These are phyloP conservation scores for Meganola albula DNA, from an alignment of 2,888 invertebrate genomes.

Conservation along the genomic window DNA sequence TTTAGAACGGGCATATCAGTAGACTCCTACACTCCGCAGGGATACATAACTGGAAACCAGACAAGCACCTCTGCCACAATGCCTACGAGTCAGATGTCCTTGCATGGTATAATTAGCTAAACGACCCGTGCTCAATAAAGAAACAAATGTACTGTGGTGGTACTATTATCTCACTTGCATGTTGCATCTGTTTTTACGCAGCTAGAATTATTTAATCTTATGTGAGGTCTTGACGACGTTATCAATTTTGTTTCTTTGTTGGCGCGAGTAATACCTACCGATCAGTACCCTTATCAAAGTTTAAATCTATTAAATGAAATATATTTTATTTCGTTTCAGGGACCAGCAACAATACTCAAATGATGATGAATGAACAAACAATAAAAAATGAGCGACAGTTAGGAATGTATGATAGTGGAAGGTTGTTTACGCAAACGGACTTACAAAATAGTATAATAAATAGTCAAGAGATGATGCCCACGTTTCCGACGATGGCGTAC, in stretches of 20 bases:
- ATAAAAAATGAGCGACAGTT: slow-evolving; percentile 65
- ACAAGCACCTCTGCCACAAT: slow-evolving; percentile 47
- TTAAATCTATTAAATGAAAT: too few relatives aligned
- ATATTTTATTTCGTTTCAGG: slow-evolving; percentile 40
- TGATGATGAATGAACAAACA: slow-evolving; percentile 53
- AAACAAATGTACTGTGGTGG: too few relatives aligned
- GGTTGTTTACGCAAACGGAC: slow-evolving; percentile 55
- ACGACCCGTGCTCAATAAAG: too few relatives aligned
- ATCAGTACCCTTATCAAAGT: too few relatives aligned
- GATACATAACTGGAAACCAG: slow-evolving; percentile 45
- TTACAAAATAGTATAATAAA: slow-evolving; percentile 55
- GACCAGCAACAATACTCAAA: slow-evolving; percentile 63
- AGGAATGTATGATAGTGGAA: slow-evolving; percentile 56
- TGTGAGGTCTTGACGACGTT: too few relatives aligned
- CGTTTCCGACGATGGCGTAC: slow-evolving; percentile 47
- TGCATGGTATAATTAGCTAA: slow-evolving; percentile 59
- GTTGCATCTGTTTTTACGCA: too few relatives aligned
- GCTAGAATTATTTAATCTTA: too few relatives aligned
- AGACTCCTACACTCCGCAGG: slow-evolving; percentile 53
- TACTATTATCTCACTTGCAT: too few relatives aligned
- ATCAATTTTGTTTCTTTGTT: too few relatives aligned
- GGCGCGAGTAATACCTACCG: too few relatives aligned
- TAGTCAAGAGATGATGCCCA: slow-evolving; percentile 50
- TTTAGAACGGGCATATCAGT: slow-evolving; percentile 65
- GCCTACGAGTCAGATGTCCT: slow-evolving; percentile 68